Evolutionary conservation across 1,140 invertebrate species (phyloP), one percentile per base, ranked within the genome.

Genomic region (Polypedilum pembai): DNA sequence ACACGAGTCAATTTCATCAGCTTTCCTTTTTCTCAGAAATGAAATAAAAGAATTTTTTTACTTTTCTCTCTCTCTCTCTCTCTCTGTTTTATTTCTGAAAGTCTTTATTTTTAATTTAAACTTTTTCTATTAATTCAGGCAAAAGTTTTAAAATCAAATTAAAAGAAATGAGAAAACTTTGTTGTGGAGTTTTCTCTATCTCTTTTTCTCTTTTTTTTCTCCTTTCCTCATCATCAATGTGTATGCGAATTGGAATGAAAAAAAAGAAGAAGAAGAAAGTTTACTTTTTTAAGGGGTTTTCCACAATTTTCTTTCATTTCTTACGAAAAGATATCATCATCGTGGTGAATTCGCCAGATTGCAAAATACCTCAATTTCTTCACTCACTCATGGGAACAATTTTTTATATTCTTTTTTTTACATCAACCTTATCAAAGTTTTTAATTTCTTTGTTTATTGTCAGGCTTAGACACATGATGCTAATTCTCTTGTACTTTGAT

Each of bases 81-180:
- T n/a, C 18, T 66, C 18, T 66, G 18, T 66, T 18, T 69, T 69
- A 18, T 21, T 56, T 56, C 45, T 56, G 45, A 56, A 56, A 69
- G 65, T 69, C 65, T 69, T 69, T 69, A 69, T 69, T 69, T 69
- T 69, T 69, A 69, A 69, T 69, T 69, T 69, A 69, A 69, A 69
- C 65, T 69, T 69, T 69, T 69, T 69, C 65, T 69, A 69, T 69
- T 69, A 69, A 69, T 69, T 69, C 65, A 21, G 18, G 65, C 65
- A 69, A 69, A 69, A 69, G 65, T 69, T 69, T 69, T 69, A 69
- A 69, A 69, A 69, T 69, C 65, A 69, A 69, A 69, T 69, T 69
- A 69, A 69, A 69, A 69, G 65, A 69, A 69, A 69, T 69, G 65
- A 69, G 65, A 69, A 69, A 69, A 69, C 65, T 69, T 69, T 69